Evolutionary conservation across 2,113 vertebrate species (phyloP).

Genomic region (Setophaga coronata): DNA sequence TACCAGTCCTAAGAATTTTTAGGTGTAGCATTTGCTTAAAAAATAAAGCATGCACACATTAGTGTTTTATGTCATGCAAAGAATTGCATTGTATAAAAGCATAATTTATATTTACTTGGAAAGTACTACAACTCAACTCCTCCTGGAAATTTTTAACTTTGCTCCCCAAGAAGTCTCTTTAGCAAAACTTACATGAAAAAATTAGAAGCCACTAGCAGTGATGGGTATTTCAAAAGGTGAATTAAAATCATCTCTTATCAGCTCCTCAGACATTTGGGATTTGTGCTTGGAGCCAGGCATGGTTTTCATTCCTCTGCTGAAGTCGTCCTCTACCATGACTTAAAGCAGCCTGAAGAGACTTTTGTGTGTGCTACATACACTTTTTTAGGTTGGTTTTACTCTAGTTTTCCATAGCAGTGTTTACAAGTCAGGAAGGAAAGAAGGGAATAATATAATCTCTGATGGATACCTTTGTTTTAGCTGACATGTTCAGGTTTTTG

Average conservation of each 20-base stretch:
- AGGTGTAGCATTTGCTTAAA: not conserved
- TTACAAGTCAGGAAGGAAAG: not conserved
- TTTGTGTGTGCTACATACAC: accelerated
- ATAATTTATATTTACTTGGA: not conserved
- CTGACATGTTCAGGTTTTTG: not conserved
- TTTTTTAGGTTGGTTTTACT: not conserved
- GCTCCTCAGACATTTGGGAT: not conserved
- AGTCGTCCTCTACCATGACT: not conserved
- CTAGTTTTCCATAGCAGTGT: not conserved
- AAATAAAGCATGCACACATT: not conserved
- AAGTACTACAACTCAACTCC: not conserved
- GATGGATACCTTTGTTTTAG: not conserved
- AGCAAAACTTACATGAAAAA: not conserved
- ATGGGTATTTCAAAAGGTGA: not conserved
- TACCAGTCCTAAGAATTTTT: not conserved
- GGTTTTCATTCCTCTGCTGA: not conserved
- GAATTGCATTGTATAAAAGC: not conserved
- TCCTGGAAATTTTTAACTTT: not conserved
- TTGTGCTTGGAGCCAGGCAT: not conserved
- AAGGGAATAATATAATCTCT: not conserved
- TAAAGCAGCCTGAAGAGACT: not conserved
- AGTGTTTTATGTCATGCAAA: not conserved
- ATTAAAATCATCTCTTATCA: not conserved
- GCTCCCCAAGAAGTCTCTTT: not conserved
- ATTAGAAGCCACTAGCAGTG: not conserved